phyloP scores from a whole-genome alignment of 2,113 vertebrate genomes.

The Montifringilla adamsi region DNA sequence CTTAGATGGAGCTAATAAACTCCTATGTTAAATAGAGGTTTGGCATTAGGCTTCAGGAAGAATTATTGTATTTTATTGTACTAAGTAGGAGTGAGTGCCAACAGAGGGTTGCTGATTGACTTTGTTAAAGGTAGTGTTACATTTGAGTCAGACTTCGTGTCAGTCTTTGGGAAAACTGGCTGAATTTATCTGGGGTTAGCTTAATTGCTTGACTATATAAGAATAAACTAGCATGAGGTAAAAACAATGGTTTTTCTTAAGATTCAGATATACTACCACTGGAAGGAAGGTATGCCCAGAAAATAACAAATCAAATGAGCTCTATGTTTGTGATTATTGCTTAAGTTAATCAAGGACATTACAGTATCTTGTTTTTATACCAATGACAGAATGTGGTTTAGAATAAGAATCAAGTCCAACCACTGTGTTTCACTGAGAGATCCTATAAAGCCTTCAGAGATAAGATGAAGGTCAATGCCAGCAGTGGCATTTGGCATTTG shows the following conservation, averaged over 20 bases:
- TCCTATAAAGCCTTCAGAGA: background rate
- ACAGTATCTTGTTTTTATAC: background rate
- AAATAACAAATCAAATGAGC: background rate
- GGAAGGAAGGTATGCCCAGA: background rate
- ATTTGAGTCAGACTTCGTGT: background rate
- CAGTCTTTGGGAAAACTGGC: background rate
- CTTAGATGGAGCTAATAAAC: background rate
- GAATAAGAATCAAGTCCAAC: background rate
- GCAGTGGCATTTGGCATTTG: background rate
- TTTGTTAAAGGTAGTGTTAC: background rate
- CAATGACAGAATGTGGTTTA: background rate
- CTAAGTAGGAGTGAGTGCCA: background rate
- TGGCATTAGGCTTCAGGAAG: background rate
- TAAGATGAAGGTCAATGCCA: background rate
- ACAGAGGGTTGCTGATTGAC: background rate
- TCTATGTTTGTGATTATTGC: background rate
- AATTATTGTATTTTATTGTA: background rate
- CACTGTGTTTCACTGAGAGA: background rate
- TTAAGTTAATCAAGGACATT: background rate
- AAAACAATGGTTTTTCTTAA: background rate
- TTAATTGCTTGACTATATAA: background rate
- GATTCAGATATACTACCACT: background rate
- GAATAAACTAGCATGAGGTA: background rate
- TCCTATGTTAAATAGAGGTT: background rate
- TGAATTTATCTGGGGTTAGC: background rate